These are phyloP conservation scores for Arvicanthis niloticus DNA, from an alignment of 2,113 vertebrate genomes.

Conservation along the genomic window DNA sequence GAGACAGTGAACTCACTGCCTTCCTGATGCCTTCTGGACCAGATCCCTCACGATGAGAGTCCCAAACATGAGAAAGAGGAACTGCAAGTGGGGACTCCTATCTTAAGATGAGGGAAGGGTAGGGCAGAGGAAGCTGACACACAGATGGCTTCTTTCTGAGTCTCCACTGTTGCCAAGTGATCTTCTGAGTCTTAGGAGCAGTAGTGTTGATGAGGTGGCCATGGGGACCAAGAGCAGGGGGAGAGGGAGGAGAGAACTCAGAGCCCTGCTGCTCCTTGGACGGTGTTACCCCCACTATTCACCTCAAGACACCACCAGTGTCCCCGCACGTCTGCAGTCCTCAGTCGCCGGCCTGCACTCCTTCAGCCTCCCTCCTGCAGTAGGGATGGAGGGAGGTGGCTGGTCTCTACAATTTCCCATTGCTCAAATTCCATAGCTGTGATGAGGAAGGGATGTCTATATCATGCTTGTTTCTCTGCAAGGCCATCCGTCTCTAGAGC, in stretches of 20 bases:
- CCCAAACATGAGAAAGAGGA: background rate
- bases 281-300: background rate
- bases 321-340: no score
- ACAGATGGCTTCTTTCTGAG: background rate
- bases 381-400: background rate
- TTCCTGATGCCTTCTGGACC: no score
- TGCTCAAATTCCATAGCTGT: background rate
- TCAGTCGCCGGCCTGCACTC: background rate
- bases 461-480: background rate
- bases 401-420: background rate
- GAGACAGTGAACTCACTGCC: no score
- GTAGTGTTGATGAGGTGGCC: no score
- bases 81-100: no score
- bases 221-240: background rate
- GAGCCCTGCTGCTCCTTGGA: background rate
- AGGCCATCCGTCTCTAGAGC: background rate
- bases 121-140: background rate
- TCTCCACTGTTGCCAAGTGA: background rate
- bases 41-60: background rate
- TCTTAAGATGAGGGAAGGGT: background rate
- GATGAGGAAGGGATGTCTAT: background rate
- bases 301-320: no score
- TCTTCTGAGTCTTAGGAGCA: background rate
- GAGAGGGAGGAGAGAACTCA: background rate
- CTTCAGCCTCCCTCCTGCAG: background rate